Evolutionary conservation across 2,797 vertebrate species (phyloP).

Genomic region (Enteromius afrohamiltoni): DNA sequence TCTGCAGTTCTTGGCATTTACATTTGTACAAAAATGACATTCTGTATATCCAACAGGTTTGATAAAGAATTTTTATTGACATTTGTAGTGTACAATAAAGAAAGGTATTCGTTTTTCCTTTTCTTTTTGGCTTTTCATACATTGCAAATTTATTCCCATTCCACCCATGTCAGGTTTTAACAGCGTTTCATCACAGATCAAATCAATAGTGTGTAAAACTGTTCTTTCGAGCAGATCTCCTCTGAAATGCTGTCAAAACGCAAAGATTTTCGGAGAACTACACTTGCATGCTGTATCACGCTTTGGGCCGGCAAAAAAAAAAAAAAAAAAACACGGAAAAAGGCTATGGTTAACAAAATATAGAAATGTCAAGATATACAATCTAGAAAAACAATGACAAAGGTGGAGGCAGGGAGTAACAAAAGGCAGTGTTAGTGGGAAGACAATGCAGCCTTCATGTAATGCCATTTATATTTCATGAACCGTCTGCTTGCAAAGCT

Average conservation of each 20-base stretch:
- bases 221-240: conserved; percentile 2
- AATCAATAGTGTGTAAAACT: conserved; percentile 45
- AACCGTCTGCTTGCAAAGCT: conserved; percentile 26
- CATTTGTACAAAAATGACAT: conserved; percentile 48
- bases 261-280: conserved; percentile 47
- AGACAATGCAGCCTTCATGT: conserved; percentile 39
- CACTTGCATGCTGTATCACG: conserved; percentile 67
- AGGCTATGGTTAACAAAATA: conserved; percentile 64
- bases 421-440: conserved; percentile 46
- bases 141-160: conserved; percentile 54
- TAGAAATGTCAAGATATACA: conserved; percentile 3
- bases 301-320: conserved; percentile 58
- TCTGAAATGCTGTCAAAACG: conserved; percentile 56
- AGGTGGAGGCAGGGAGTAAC: conserved; percentile 42
- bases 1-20: not conserved
- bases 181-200: conserved; percentile 46
- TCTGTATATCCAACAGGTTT: conserved; percentile 78
- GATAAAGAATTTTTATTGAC: conserved; percentile 73
- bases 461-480: conserved; percentile 46
- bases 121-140: conserved; percentile 76
- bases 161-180: conserved; percentile 59
- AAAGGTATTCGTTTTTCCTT: conserved; percentile 35
- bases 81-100: conserved; percentile 70
- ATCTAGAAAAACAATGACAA: conserved; percentile 59
- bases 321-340: not conserved